Evolutionary conservation across 2,113 vertebrate genomes (phyloP), one percentile per base, ranked within the genome.

Genomic region (Nothoprocta pentlandii): DNA sequence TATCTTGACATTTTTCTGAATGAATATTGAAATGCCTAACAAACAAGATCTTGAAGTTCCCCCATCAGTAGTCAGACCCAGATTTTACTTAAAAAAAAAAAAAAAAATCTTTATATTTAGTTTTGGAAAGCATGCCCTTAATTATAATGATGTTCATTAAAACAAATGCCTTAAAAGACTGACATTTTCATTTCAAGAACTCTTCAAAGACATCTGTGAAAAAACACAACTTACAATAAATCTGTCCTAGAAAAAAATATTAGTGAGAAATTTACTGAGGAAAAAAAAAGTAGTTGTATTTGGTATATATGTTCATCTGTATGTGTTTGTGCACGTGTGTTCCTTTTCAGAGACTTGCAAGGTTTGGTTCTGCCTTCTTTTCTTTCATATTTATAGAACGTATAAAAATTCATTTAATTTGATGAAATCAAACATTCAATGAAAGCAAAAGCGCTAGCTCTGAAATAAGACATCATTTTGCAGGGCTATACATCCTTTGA

Each of bases 401-500:
- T 74, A 80, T 94, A 86, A 98, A 97, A 96, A 96, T 87, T 93
- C 76, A 64, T 97, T 97, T 97, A 97, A 97, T 97, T 97, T 97
- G 95, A 96, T 97, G 89, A 94, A 97, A 97, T 98, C 96, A 97
- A 97, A 97, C 95, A 87, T 91, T 91, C 34, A 80, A 79, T 94
- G 96, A 93, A 98, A 97, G 96, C 94, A 96, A 96, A 97, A 83
- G 51, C 64, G 1, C 94, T 97, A 97, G 97, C 93, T 95, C 92
- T 97, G 97, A 96, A 97, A 97, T 94, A 96, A 97, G 96, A 97
- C 96, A 97, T 96, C 96, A 95, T 94, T 97, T 98, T 97, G 90
- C 95, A 94, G 86, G 91, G 94, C 96, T 97, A 21, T 91, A 93
- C 93, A 96, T 97, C 87, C 97, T 98, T 98, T 98, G 98, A 98